Percentiles rank a stretch among this genome's conserved stretches.
Evolutionary conservation across 2,797 vertebrate genomes (phyloP).

Genomic region (Okamejei kenojei): DNA sequence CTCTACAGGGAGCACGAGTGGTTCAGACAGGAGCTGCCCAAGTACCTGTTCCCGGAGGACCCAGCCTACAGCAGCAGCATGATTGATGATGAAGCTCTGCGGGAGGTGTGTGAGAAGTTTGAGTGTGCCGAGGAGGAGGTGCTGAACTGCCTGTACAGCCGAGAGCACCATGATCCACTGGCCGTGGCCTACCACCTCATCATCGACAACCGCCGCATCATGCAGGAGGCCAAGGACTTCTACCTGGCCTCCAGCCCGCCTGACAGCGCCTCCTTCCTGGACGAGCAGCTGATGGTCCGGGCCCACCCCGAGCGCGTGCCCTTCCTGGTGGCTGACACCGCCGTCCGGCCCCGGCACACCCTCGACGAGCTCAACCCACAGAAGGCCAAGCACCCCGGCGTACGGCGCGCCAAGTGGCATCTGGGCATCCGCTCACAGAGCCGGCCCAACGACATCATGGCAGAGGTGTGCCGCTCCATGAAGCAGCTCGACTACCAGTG

Average conservation of each 20-base stretch:
- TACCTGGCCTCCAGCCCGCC: constrained; percentile 93
- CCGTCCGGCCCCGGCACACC: constrained; percentile 70
- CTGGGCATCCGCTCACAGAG: constrained; percentile 95
- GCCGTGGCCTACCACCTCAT: constrained; percentile 95
- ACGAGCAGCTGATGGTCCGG: constrained; percentile 75
- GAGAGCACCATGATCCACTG: constrained; percentile 90
- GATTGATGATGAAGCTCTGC: constrained; percentile 96
- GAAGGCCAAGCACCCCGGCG: constrained; percentile 94
- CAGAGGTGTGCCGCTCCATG: constrained; percentile 94
- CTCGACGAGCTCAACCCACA: constrained; percentile 95
- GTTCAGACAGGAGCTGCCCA: constrained; percentile 93
- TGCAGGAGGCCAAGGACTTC: constrained; percentile 97
- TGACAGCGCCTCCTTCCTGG: constrained; percentile 74
- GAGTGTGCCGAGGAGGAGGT: constrained; percentile 96
- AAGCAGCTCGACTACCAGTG: constrained; percentile 96
- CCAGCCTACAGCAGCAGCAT: constrained; percentile 90
- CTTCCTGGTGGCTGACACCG: constrained; percentile 76
- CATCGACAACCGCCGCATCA: constrained; percentile 97
- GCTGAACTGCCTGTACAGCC: constrained; percentile 83
- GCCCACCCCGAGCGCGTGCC: constrained; percentile 90
- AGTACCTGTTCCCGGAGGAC: constrained; percentile 95
- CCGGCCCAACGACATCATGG: constrained; percentile 94
- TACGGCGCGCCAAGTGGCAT: constrained; percentile 95
- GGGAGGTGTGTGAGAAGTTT: constrained; percentile 96
- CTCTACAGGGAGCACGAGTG: constrained; percentile 83